Evolutionary conservation across 1,140 invertebrate species (phyloP), one percentile per base, ranked within the genome.

Genomic region (Trachymyrmex cornetzi): DNA sequence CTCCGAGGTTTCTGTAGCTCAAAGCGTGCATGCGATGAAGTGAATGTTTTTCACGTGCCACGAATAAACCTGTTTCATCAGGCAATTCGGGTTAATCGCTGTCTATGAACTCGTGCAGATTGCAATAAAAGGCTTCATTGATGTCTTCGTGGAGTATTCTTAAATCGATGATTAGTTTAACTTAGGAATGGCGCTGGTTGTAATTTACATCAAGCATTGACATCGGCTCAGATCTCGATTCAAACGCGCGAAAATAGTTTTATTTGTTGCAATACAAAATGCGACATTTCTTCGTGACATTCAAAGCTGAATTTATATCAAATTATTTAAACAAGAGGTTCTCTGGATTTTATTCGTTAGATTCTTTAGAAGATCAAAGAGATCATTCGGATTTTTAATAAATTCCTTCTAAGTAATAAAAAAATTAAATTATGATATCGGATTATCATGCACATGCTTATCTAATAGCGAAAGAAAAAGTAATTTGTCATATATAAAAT

Each of bases 1-100:
- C n/a, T 27, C 55, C 44, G 55, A 77, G 3, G 44, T 11, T 80
- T 80, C 44, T 50, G 53, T 30, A 27, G 55, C 55, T 59, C 69
- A 74, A 82, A 82, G 80, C 80, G 80, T 82, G 80, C 80, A 48
- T 74, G 34, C 38, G 19, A 82, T 74, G 55, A 74, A 24, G 22
- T 74, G 34, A 82, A 69, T 72, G 38, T 74, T 48, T 48, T 19
- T 72, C 55, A n/a, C 7, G 63, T 69, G 64, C 48, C 48, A 22
- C n/a, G 27, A 66, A 79, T 22, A 19, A 79, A 69, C 14, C 48
- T 22, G 50, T 38, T 53, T 80, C 38, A 11, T 79, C 11, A 50
- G 34, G 24, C 59, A 64, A 80, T 55, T 50, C 19, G 24, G 38
- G 5, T 69, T 55, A 55, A 69, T 38, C 7, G n/a, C n/a, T 24